Evolutionary conservation across 1,140 invertebrate genomes (phyloP).

Genomic region (Drosophila aff.): DNA sequence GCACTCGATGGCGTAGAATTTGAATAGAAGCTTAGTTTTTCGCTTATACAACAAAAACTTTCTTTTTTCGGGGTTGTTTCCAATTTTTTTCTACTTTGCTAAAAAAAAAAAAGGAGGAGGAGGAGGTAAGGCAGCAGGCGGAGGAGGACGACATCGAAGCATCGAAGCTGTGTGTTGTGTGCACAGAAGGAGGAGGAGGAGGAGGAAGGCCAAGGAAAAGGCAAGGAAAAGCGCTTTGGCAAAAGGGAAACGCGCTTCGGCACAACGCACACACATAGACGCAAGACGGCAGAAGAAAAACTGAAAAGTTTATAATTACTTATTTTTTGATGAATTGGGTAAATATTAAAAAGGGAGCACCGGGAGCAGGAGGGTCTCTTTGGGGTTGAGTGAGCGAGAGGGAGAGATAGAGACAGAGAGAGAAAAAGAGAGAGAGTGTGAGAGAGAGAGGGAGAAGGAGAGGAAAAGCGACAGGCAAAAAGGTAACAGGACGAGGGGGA

Average conservation of each 20-base stretch:
- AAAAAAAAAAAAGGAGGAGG: slow-evolving; percentile 1
- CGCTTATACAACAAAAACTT: slow-evolving; percentile 84
- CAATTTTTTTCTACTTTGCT: slow-evolving; percentile 73
- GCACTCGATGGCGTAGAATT: slow-evolving; percentile 84
- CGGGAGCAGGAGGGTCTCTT: neutral
- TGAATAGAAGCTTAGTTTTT: slow-evolving; percentile 84
- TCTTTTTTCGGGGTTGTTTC: slow-evolving; percentile 84
- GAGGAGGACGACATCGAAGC: slow-evolving; percentile 42
- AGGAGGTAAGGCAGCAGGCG: neutral
- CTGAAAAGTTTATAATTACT: slow-evolving; percentile 85
- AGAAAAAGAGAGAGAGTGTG: neutral
- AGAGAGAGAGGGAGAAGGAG: neutral
- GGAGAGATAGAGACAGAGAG: neutral
- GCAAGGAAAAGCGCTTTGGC: slow-evolving; percentile 78
- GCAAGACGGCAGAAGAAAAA: slow-evolving; percentile 75
- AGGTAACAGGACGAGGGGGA: slow-evolving; percentile 53
- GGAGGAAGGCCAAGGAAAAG: slow-evolving; percentile 64
- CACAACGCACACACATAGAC: slow-evolving; percentile 55
- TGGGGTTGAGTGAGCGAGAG: neutral
- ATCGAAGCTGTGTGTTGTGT: slow-evolving; percentile 49
- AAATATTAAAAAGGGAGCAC: slow-evolving; percentile 77
- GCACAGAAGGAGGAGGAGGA: slow-evolving; percentile 32
- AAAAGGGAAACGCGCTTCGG: slow-evolving; percentile 61
- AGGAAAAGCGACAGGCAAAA: slow-evolving; percentile 42
- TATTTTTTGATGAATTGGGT: slow-evolving; percentile 85